Conservation (phyloP, 2,797 vertebrate species). For the Ptychadena robeensis region DNA sequence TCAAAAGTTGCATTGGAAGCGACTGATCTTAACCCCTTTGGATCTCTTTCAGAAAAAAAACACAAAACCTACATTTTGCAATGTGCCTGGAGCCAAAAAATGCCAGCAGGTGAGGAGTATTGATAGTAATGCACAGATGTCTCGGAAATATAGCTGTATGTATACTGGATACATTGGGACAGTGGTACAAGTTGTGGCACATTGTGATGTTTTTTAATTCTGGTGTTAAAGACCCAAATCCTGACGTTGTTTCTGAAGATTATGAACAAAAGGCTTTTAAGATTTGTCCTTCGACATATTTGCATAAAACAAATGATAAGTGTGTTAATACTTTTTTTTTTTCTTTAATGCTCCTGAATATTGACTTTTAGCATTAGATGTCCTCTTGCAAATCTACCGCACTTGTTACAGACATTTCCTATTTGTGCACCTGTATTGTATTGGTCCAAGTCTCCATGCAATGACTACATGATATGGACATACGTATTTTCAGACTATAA, state of each 20-base stretch:
- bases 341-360: no score
- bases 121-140: conserved; percentile 20
- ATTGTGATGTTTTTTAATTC: background rate
- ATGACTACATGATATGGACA: no score
- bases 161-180: conserved; percentile 10
- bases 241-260: background rate
- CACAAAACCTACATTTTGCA: conserved; percentile 51
- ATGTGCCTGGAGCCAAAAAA: conserved; percentile 42
- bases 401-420: no score
- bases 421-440: no score
- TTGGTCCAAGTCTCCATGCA: no score
- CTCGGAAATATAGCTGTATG: conserved; percentile 25
- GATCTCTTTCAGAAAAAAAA: conserved; percentile 49
- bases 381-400: no score
- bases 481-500: no score
- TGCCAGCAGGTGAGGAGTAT: conserved; percentile 50
- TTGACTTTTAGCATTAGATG: no score
- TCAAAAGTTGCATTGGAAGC: conserved; percentile 59
- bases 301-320: no score
- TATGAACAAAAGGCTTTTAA: background rate
- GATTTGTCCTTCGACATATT: background rate
- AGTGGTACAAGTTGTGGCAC: background rate
- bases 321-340: no score
- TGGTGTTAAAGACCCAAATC: background rate
- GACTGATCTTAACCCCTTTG: conserved; percentile 53